Conservation (phyloP, 2,113 vertebrate species). For the Lichenostomus cassidix region DNA sequence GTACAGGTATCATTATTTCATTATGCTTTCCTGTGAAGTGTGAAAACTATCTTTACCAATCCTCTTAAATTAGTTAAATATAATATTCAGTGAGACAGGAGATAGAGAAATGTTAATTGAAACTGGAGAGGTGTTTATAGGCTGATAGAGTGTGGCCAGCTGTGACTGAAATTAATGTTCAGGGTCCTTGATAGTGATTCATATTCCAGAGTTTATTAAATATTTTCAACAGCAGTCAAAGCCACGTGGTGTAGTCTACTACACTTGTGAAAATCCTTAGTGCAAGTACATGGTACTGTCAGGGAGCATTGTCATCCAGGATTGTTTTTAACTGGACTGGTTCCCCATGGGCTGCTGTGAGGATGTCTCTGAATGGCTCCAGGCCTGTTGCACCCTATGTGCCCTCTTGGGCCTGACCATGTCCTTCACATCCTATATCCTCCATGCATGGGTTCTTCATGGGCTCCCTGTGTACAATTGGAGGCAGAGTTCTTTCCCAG, state of each 20-base stretch:
- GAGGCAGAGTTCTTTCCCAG: not conserved
- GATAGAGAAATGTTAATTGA: slow-evolving; percentile 81
- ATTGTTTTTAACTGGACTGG: not conserved
- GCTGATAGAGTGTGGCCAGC: slow-evolving; percentile 75
- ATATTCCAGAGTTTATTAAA: slow-evolving; percentile 64
- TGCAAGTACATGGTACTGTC: not conserved
- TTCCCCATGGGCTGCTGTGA: not conserved
- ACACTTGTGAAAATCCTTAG: not conserved
- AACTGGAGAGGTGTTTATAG: slow-evolving; percentile 81
- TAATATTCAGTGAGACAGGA: slow-evolving; percentile 79
- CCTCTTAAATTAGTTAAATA: slow-evolving; percentile 82
- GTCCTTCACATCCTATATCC: not conserved
- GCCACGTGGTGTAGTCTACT: not conserved
- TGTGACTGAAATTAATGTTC: slow-evolving; percentile 80
- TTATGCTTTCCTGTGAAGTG: slow-evolving; percentile 85
- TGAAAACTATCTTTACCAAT: slow-evolving; percentile 84
- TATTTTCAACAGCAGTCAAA: slow-evolving; percentile 38
- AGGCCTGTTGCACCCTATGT: not conserved
- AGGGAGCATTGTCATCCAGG: not conserved
- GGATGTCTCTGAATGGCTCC: not conserved
- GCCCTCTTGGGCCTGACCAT: not conserved
- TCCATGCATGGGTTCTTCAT: accelerated
- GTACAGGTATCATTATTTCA: slow-evolving; percentile 83
- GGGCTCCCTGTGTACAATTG: accelerated
- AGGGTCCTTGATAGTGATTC: slow-evolving; percentile 63